Evolutionary conservation across 2,888 invertebrate genomes (phyloP).

Genomic region (Pyrocoelia pectoralis): DNA sequence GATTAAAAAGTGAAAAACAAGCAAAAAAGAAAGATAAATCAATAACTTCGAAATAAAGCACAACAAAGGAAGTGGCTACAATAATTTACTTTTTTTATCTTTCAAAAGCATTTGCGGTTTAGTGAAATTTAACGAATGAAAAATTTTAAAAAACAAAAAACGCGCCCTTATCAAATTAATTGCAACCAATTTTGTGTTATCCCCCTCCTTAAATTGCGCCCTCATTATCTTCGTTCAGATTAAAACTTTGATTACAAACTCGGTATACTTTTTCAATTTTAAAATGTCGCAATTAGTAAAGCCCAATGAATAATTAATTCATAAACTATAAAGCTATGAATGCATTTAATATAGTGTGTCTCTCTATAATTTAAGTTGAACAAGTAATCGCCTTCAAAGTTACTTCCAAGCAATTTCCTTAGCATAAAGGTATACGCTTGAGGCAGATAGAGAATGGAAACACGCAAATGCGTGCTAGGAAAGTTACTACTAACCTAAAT

Average conservation of each 20-base stretch:
- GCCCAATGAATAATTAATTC: constrained; percentile 9
- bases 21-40: not conserved
- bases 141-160: not conserved
- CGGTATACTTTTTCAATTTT: not conserved
- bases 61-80: not conserved
- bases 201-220: not conserved
- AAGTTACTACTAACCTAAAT: constrained; percentile 33
- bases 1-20: too few relatives aligned
- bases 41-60: not conserved
- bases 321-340: constrained; percentile 10
- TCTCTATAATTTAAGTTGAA: constrained; percentile 26
- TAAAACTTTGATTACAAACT: not conserved
- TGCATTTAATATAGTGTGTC: constrained; percentile 17
- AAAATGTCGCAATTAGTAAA: not conserved
- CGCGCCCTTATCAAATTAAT: constrained; percentile 9
- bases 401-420: constrained; percentile 35
- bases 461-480: constrained; percentile 28
- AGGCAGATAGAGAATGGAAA: constrained; percentile 17
- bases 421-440: constrained; percentile 25
- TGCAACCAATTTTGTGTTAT: constrained; percentile 4
- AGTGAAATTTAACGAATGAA: not conserved
- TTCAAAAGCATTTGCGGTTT: not conserved
- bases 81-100: constrained; percentile 7
- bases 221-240: not conserved
- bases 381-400: constrained; percentile 35